phyloP scores from a whole-genome alignment of 2,113 vertebrate genomes.

The Hassar affinis region DNA sequence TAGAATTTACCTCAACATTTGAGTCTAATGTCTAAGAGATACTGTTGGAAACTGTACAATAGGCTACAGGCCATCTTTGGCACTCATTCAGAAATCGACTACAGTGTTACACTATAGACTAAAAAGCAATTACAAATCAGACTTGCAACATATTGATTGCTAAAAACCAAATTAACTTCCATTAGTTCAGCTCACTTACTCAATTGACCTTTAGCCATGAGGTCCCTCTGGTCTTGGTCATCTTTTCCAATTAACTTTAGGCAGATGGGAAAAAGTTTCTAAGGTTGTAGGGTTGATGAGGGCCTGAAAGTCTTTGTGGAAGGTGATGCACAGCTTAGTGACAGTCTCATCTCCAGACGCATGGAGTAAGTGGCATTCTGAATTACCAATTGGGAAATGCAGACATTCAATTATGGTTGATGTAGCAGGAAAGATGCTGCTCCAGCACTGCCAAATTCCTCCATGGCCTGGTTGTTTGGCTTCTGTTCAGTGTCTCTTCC shows the following conservation, averaged over 20 bases:
- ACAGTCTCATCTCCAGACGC: conserved; percentile 10
- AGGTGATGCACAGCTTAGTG: background rate
- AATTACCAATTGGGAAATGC: background rate
- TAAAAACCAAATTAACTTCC: conserved; percentile 4
- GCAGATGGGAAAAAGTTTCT: background rate
- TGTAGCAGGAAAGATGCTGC: background rate
- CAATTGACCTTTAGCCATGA: background rate
- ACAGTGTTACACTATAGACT: background rate
- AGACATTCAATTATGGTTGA: conserved; percentile 15
- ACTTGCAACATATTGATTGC: background rate
- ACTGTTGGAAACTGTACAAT: background rate
- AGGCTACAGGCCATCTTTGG: background rate
- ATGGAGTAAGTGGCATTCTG: conserved; percentile 9
- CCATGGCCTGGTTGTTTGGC: background rate
- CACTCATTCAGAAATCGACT: background rate
- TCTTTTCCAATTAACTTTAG: conserved; percentile 8
- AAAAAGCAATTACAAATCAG: conserved; percentile 16
- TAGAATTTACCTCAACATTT: background rate
- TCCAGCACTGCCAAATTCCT: background rate
- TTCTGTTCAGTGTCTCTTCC: background rate
- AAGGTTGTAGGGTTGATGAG: background rate
- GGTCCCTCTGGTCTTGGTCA: conserved; percentile 5
- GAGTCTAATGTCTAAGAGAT: too few species aligned
- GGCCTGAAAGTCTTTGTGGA: background rate
- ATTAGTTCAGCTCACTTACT: conserved; percentile 14